Evolutionary conservation across 1,140 invertebrate genomes (phyloP).

Genomic region (Orius insidiosus): DNA sequence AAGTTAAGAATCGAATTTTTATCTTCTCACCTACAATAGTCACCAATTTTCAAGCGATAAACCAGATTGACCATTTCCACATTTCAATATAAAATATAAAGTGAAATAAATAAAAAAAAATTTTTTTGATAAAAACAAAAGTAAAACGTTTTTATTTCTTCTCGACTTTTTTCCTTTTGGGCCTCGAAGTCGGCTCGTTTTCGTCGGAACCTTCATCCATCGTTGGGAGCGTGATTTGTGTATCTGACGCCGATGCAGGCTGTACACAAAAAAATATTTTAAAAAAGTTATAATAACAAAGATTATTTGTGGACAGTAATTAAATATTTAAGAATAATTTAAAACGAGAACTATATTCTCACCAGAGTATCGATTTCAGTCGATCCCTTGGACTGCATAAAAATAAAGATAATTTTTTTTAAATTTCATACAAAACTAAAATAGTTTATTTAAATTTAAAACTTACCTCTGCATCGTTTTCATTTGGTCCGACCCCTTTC

Average conservation of each 20-base stretch:
- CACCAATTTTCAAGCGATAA: no score
- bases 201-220: conserved; percentile 29
- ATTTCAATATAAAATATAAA: no score
- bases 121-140: no score
- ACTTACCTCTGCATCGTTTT: conserved; percentile 2
- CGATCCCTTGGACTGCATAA: not conserved
- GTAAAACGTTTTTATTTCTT: no score
- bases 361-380: not conserved
- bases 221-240: conserved; percentile 52
- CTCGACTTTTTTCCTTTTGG: no score
- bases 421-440: conserved; percentile 3
- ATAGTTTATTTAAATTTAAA: not conserved
- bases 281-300: not conserved
- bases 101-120: no score
- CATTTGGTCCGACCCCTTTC: conserved; percentile 2
- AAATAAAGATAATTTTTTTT: not conserved
- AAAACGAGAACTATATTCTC: not conserved
- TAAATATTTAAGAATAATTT: not conserved
- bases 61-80: no score
- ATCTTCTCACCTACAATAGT: no score
- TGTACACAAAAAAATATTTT: conserved; percentile 21
- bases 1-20: no score
- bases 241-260: conserved; percentile 59
- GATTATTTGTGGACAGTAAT: not conserved
- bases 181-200: no score